Evolutionary conservation across 2,113 vertebrate genomes (phyloP).

Genomic region (Psephotus haematonotus): DNA sequence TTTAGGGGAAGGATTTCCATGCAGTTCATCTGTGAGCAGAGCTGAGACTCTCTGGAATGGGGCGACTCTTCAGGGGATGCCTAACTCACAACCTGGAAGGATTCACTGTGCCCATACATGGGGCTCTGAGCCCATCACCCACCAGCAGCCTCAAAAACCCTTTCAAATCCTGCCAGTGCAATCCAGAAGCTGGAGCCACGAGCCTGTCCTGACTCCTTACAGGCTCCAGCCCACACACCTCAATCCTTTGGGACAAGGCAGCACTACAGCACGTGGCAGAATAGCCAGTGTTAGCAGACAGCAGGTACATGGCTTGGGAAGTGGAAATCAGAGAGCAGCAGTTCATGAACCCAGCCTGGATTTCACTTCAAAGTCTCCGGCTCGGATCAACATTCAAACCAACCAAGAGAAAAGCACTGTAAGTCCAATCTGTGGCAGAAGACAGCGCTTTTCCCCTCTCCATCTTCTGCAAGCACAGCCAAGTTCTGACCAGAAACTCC

Average conservation of each 20-base stretch:
- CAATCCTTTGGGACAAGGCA: no score
- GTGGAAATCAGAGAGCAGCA: neutral
- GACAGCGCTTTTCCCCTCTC: neutral
- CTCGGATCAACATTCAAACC: neutral
- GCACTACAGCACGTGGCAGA: rapidly evolving
- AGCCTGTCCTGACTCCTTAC: neutral
- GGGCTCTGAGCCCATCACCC: neutral
- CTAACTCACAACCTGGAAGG: neutral
- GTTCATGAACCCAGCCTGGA: neutral
- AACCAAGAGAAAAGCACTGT: neutral
- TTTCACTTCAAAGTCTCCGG: neutral
- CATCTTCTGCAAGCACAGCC: neutral
- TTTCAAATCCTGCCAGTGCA: neutral
- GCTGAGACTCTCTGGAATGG: neutral
- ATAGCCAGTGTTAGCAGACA: neutral
- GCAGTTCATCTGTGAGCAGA: neutral
- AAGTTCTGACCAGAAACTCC: neutral
- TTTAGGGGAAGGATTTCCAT: neutral
- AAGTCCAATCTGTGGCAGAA: neutral
- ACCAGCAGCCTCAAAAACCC: neutral
- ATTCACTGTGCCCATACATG: neutral
- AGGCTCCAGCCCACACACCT: neutral
- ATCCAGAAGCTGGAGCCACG: neutral
- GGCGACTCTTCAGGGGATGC: neutral
- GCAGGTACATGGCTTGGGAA: neutral